Conservation (phyloP, 2,113 vertebrate species). For the Dipodomys stephensi region DNA sequence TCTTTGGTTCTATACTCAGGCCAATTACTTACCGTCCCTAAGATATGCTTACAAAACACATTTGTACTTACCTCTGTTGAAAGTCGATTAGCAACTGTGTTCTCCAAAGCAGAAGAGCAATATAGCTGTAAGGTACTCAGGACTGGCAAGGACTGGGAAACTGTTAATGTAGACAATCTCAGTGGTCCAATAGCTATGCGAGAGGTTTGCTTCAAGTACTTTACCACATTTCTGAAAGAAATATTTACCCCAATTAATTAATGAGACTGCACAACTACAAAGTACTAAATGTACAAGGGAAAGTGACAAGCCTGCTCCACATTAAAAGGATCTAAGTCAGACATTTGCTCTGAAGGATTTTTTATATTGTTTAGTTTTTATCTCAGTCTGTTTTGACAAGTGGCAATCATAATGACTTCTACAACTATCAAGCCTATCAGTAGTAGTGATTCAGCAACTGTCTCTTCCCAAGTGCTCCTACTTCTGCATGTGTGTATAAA, state of each 20-base stretch:
- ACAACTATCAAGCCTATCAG: too few species aligned
- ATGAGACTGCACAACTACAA: slow-evolving; percentile 6
- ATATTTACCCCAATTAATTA: slow-evolving; percentile 25
- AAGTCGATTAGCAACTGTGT: slow-evolving; percentile 92
- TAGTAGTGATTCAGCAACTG: background rate
- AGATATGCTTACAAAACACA: slow-evolving; percentile 4
- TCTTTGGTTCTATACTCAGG: background rate
- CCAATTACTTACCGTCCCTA: background rate
- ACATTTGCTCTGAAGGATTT: background rate
- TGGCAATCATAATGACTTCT: too few species aligned
- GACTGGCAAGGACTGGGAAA: slow-evolving; percentile 93
- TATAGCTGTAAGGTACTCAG: slow-evolving; percentile 95
- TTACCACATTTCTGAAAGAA: slow-evolving; percentile 90
- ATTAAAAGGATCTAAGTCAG: slow-evolving; percentile 16
- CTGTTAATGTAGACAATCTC: slow-evolving; percentile 93
- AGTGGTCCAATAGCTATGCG: slow-evolving; percentile 95
- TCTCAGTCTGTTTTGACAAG: background rate
- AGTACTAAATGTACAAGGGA: background rate
- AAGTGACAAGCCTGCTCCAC: background rate
- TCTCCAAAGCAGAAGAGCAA: slow-evolving; percentile 94
- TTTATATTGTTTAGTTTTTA: background rate
- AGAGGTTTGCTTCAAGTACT: slow-evolving; percentile 96
- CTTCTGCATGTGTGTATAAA: too few species aligned
- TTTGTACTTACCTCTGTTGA: slow-evolving; percentile 89
- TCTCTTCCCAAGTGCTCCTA: background rate